These are phyloP conservation scores for Hyalella azteca DNA, from an alignment of 2,888 invertebrate species.

Conservation along the genomic window DNA sequence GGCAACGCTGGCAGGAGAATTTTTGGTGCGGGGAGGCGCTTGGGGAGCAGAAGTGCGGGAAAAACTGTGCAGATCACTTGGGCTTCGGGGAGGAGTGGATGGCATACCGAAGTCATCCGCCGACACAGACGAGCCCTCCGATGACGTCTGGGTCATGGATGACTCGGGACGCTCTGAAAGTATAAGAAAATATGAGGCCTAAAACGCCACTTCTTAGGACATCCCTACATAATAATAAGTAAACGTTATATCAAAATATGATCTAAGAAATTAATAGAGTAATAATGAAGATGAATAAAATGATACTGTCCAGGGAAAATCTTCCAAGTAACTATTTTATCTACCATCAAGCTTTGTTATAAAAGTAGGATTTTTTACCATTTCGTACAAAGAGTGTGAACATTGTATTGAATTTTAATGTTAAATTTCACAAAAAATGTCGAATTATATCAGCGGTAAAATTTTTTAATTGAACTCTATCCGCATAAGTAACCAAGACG, in stretches of 20 bases:
- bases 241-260: neutral
- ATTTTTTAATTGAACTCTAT: too few relatives aligned
- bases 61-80: conserved; percentile 9
- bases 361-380: too few relatives aligned
- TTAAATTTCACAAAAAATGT: too few relatives aligned
- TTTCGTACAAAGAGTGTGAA: too few relatives aligned
- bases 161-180: conserved; percentile 62
- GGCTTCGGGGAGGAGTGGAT: conserved; percentile 28
- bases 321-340: neutral
- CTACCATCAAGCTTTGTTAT: neutral
- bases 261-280: neutral
- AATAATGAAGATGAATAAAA: neutral
- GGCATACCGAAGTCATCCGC: conserved; percentile 48
- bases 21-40: conserved; percentile 3
- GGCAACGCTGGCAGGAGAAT: neutral
- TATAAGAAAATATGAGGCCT: too few relatives aligned
- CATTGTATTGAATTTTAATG: too few relatives aligned
- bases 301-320: too few relatives aligned
- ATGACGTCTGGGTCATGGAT: conserved; percentile 60
- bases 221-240: too few relatives aligned
- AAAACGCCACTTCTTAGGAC: too few relatives aligned
- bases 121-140: conserved; percentile 56
- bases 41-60: neutral
- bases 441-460: too few relatives aligned
- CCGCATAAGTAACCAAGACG: too few relatives aligned